These are phyloP conservation scores for Aphelinus atriplicis DNA, from an alignment of 1,140 invertebrate genomes.

Conservation along the genomic window DNA sequence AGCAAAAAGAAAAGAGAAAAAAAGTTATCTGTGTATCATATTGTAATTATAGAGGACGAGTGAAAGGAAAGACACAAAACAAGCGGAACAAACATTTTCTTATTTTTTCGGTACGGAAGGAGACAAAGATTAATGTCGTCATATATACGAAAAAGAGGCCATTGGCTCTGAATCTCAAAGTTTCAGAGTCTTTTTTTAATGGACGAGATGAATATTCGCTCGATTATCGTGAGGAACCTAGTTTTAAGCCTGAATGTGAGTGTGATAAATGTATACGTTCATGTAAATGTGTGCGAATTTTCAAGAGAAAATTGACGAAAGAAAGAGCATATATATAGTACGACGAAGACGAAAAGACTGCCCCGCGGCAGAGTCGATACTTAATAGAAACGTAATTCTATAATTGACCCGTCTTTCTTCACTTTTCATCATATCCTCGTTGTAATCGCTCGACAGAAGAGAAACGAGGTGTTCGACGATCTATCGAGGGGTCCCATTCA, in stretches of 20 bases:
- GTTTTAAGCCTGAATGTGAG: background rate
- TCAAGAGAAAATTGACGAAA: conserved; percentile 11
- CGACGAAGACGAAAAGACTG: conserved; percentile 29
- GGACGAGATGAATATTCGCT: conserved; percentile 4
- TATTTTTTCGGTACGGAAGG: background rate
- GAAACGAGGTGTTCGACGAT: conserved; percentile 15
- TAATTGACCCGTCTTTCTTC: conserved; percentile 4
- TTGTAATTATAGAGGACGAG: conserved; percentile 35
- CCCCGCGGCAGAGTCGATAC: conserved; percentile 38
- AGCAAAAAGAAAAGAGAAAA: background rate
- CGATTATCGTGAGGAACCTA: conserved; percentile 28
- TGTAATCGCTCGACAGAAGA: conserved; percentile 14
- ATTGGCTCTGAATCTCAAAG: conserved; percentile 36
- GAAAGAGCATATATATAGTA: conserved; percentile 13
- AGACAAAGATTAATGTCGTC: background rate
- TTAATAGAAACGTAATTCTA: conserved; percentile 29
- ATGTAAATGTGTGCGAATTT: conserved; percentile 11
- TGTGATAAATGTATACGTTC: background rate
- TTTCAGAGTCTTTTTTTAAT: conserved; percentile 31
- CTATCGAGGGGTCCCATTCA: conserved; percentile 12
- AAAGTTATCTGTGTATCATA: conserved; percentile 31
- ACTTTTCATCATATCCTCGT: background rate
- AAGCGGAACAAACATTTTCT: conserved; percentile 11
- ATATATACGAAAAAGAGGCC: conserved; percentile 14
- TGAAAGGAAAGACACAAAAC: conserved; percentile 10